Evolutionary conservation across 2,113 vertebrate genomes (phyloP), one percentile per base, ranked within the genome.

Genomic region (Progne subis): DNA sequence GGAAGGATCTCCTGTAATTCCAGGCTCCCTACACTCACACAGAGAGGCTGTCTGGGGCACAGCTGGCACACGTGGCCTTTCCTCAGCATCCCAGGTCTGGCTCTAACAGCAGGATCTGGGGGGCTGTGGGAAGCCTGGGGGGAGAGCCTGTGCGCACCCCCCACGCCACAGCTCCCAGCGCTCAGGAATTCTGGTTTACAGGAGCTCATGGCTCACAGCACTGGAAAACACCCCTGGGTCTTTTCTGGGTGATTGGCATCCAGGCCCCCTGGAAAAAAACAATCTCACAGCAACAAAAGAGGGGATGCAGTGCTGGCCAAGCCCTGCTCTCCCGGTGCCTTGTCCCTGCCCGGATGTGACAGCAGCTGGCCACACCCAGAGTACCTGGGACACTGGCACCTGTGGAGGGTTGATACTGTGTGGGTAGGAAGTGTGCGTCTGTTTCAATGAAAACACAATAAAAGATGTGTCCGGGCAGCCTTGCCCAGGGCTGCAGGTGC

Each of bases 301-400:
- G 28, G 11, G 5, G 18, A 11, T 37, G 76, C 63, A 49, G n/a
- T 0, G 0, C 3, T 41, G 52, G 37, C 69, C 41, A 3, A 0
- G 20, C 20, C 81, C 14, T 18, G 53, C 23, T 21, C 44, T 46
- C n/a, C 2, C 11, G 20, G 11, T 8, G 39, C 50, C 39, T 1
- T 3, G 23, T 10, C 75, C 72, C 47, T 31, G 26, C 37, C 88
- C 16, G 57, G 52, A 24, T 4, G 6, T 24, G 67, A 68, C 79
- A 79, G 53, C 20, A 2, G 39, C 1, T 19, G 47, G 57, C 5
- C 67, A 75, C 0, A 18, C 39, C 6, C 61, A 13, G 25, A 25
- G 14, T 2, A 1, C 24, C 11, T 0, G 14, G 39, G 37, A 18
- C 3, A 7, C 63, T 12, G 15, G 21, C 61, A 68, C 65, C 39